Evolutionary conservation across 92 coral and sea anemone species (phyloP), one percentile per base, ranked within the genome.

Genomic region (Virgularia gustaviana): DNA sequence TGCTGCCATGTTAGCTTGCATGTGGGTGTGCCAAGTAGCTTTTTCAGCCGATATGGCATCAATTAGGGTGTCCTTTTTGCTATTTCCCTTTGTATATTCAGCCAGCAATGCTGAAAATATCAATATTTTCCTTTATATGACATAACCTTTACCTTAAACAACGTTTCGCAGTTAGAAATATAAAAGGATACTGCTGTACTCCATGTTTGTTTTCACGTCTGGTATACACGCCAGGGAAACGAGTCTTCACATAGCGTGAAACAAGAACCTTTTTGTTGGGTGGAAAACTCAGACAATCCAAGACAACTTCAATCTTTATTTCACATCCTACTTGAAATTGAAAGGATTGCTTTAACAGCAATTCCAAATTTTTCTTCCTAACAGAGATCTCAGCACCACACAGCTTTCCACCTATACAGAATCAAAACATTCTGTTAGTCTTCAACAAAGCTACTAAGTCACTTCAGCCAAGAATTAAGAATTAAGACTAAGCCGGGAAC

Each of bases 151-250:
- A n/a, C n/a, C n/a, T n/a, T n/a, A n/a, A n/a, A n/a, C n/a, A n/a
- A n/a, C n/a, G n/a, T n/a, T n/a, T n/a, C n/a, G n/a, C n/a, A n/a
- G n/a, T n/a, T n/a, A n/a, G n/a, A n/a, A n/a, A n/a, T n/a, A n/a
- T n/a, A 39, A 71, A 68, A 76, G 75, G 75, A 81, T 62, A 66
- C 52, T 81, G 77, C 37, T 57, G 65, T 22, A 47, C 28, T 47
- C 78, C 84, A n/a, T 30, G 34, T 24, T 76, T 76, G 36, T 19
- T 32, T 39, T 71, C 81, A 58, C 76, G 52, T 37, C 33, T 65
- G 1, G 34, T 60, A 25, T 23, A 5, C 11, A 81, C 81, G 41
- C 72, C 79, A 12, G 80, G 81, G 32, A 81, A 81, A 15, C 63
- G 9, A 2, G 45, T 51, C 47, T 67, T 81, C 15, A 81, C 58